Conservation (phyloP, 1,140 invertebrate species). For the Hydropsyche tenuis region DNA sequence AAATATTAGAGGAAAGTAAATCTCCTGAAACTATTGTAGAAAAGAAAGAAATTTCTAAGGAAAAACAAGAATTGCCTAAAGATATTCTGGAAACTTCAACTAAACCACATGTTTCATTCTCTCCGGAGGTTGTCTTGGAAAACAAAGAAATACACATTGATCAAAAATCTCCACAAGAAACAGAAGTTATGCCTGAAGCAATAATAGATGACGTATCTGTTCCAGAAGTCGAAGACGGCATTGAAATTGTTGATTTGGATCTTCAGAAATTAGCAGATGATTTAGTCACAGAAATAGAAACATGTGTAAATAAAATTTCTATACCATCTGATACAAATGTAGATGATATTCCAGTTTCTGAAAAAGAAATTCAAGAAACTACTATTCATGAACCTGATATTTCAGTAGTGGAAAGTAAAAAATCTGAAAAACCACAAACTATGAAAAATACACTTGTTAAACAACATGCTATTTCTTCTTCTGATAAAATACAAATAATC, state of each 20-base stretch:
- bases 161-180: background rate
- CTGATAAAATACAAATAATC: conserved; percentile 50
- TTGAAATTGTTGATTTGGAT: background rate
- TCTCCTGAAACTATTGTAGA: background rate
- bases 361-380: too few relatives aligned
- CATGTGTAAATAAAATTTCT: background rate
- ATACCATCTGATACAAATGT: background rate
- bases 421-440: background rate
- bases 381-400: background rate
- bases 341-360: background rate
- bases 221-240: background rate
- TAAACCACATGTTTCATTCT: background rate
- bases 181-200: background rate
- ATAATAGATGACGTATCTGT: too few relatives aligned
- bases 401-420: background rate
- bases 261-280: conserved; percentile 3
- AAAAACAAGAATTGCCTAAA: conserved; percentile 9
- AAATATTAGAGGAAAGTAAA: background rate
- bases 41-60: background rate
- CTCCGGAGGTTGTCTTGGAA: conserved; percentile 4
- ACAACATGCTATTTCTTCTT: background rate
- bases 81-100: conserved; percentile 9
- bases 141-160: background rate
- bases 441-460: conserved; percentile 11
- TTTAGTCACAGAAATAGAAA: conserved; percentile 17